A percentile compares a stretch with the other conserved stretches of the same genome.
These are phyloP conservation scores for Mystacornis crossleyi DNA, from an alignment of 2,113 vertebrate species.

Conservation along the genomic window DNA sequence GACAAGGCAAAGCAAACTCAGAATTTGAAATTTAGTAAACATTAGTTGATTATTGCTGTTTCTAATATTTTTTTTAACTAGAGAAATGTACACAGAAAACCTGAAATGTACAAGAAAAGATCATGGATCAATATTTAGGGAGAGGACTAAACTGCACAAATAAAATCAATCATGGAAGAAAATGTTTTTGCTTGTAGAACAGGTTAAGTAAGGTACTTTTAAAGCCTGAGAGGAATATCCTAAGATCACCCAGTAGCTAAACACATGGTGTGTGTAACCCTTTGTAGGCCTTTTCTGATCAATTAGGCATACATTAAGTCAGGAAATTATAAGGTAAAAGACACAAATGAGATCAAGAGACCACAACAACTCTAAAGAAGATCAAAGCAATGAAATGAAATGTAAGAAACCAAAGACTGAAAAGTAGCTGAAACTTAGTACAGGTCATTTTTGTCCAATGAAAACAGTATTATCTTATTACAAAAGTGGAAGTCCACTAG, in stretches of 20 bases:
- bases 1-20: neutral
- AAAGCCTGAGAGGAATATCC: neutral
- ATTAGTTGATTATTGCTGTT: neutral
- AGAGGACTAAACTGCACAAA: neutral
- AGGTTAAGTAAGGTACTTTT: neutral
- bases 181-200: neutral
- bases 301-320: neutral
- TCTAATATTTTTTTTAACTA: neutral
- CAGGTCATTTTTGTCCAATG: neutral
- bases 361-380: neutral
- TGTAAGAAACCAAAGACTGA: neutral
- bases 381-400: neutral
- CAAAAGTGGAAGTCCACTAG: neutral
- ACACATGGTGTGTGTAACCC: neutral
- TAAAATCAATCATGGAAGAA: neutral
- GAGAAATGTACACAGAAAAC: neutral
- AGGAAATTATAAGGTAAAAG: neutral
- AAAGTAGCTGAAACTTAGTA: neutral
- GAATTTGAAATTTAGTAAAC: neutral
- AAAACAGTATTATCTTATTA: neutral
- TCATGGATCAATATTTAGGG: neutral
- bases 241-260: neutral
- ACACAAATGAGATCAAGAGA: neutral
- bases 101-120: neutral
- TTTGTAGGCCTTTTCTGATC: neutral